These are phyloP conservation scores for Abrostola tripartita DNA, from an alignment of 2,888 invertebrate species.

Conservation along the genomic window DNA sequence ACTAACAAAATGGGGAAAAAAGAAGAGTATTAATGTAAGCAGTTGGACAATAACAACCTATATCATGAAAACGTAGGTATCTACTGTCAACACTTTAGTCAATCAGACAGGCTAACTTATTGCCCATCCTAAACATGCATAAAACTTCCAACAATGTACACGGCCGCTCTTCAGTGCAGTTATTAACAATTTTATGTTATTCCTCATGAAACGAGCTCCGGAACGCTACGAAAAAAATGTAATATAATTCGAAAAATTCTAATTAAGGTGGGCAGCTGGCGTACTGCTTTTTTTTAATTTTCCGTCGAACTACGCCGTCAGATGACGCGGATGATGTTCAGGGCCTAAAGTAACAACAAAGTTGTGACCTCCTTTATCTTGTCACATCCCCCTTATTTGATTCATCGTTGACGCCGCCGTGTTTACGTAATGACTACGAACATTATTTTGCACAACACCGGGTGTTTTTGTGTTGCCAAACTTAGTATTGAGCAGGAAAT, in stretches of 20 bases:
- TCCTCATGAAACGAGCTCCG: constrained; percentile 61
- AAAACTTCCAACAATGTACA: constrained; percentile 44
- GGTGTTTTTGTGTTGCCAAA: not conserved
- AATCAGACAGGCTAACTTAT: constrained; percentile 22
- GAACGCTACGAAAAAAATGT: constrained; percentile 66
- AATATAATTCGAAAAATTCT: constrained; percentile 85
- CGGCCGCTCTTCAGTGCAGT: constrained; percentile 54
- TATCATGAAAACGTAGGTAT: too few species aligned
- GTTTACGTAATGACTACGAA: constrained; percentile 45
- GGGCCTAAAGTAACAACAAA: constrained; percentile 71
- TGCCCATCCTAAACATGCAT: constrained; percentile 25
- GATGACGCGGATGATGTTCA: constrained; percentile 78
- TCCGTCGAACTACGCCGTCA: constrained; percentile 78
- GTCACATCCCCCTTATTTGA: constrained; percentile 58
- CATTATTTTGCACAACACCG: constrained; percentile 11
- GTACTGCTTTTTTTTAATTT: constrained; percentile 80
- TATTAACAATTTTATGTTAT: constrained; percentile 67
- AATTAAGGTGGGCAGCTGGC: constrained; percentile 85
- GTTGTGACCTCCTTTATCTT: constrained; percentile 70
- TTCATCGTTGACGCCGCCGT: constrained; percentile 48
- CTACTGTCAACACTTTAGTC: constrained; percentile 2
- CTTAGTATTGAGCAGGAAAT: too few species aligned
- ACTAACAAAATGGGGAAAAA: too few species aligned
- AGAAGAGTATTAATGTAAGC: too few species aligned
- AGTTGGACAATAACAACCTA: too few species aligned